A percentile compares a stretch with the other conserved stretches of the same genome.
Conservation (phyloP, 2,888 invertebrate genomes). For the Erynnis tages region DNA sequence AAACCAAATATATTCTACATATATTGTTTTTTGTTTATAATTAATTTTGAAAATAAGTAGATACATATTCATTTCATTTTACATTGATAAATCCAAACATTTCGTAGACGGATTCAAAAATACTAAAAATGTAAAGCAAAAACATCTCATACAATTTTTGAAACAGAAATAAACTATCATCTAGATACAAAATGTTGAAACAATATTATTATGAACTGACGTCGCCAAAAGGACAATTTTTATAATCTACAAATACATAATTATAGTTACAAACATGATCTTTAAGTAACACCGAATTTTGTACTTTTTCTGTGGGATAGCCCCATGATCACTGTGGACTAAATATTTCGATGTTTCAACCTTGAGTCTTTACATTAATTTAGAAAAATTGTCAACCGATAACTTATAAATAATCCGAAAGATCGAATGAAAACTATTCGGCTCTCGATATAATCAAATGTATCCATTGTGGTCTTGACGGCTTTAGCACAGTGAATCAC, state of each 20-base stretch:
- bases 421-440: conserved; percentile 53
- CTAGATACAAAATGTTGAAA: conserved; percentile 68
- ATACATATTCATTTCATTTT: conserved; percentile 64
- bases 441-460: conserved; percentile 53
- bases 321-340: conserved; percentile 77
- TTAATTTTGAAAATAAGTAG: conserved; percentile 78
- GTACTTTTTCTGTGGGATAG: conserved; percentile 76
- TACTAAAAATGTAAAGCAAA: conserved; percentile 68
- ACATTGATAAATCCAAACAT: conserved; percentile 70
- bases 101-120: conserved; percentile 78
- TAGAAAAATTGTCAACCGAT: conserved; percentile 78
- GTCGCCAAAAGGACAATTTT: conserved; percentile 68
- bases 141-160: conserved; percentile 62
- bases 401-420: conserved; percentile 60
- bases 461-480: conserved; percentile 78
- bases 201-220: conserved; percentile 61
- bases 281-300: conserved; percentile 79
- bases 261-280: conserved; percentile 72
- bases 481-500: conserved; percentile 71
- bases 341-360: conserved; percentile 78
- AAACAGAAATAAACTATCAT: conserved; percentile 72
- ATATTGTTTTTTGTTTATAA: conserved; percentile 66
- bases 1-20: conserved; percentile 74
- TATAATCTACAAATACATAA: conserved; percentile 55
- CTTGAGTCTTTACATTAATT: conserved; percentile 75